Evolutionary conservation across 2,113 vertebrate species (phyloP).

Genomic region (Nesoenas mayeri): DNA sequence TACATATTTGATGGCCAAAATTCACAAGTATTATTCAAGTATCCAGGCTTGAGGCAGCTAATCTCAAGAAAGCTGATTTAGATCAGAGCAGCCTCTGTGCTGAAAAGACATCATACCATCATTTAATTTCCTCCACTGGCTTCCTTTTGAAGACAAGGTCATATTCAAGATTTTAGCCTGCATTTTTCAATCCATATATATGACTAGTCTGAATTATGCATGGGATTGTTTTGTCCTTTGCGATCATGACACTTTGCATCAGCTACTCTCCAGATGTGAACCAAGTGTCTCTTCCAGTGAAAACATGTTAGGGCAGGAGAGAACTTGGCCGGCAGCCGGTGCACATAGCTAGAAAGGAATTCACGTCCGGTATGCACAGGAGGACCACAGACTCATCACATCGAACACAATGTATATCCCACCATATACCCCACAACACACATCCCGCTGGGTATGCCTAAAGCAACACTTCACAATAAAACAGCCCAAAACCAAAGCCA

Average conservation of each 20-base stretch:
- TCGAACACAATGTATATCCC: neutral
- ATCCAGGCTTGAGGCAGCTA: neutral
- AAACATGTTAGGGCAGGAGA: neutral
- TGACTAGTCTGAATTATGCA: neutral
- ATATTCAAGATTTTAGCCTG: neutral
- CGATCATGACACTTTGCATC: neutral
- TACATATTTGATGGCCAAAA: neutral
- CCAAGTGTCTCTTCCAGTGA: neutral
- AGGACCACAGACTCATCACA: neutral
- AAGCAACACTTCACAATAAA: neutral
- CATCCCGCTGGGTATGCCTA: accelerated
- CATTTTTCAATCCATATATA: neutral
- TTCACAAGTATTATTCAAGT: neutral
- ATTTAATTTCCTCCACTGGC: neutral
- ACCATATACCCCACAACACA: neutral
- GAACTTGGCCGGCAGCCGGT: slow-evolving; percentile 4
- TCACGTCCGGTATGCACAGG: neutral
- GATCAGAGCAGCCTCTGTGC: neutral
- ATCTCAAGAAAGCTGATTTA: neutral
- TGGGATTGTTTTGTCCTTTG: neutral
- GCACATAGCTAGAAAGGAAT: neutral
- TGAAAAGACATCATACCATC: neutral
- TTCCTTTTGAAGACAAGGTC: neutral
- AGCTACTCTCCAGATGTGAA: slow-evolving; percentile 13
- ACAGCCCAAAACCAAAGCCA: neutral